Base-by-base conservation (phyloP, 2,888 invertebrate genomes). In the Pachydiplax longipennis region DNA sequence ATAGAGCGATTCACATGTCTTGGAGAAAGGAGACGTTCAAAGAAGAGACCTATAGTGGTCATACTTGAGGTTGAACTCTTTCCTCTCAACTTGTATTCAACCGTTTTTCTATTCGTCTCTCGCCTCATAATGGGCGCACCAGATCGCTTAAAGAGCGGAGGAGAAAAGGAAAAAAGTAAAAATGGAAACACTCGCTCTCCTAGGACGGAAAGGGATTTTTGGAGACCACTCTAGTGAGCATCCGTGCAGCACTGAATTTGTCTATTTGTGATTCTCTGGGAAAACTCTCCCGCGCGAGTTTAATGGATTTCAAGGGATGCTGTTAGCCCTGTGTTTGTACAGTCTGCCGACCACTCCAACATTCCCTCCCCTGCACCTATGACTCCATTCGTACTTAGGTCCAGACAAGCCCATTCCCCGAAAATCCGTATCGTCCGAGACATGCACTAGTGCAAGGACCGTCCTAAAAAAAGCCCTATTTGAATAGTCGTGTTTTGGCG, bases 261-360 rank as follows among this genome's bases (percentile, higher is more conserved):
- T 25, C 73, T 31, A 73, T 31, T 73, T 31, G 73, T 73, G 73
- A 73, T 73, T 73, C 73, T 73, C 73, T 73, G 73, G 73, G 73
- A n/a, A 73, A 73, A 83, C 40, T 13, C 58, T 31, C 87, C 35
- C 61, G 37, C 61, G 87, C 87, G 87, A 87, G 87, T 87, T 87
- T 87, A 87, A 87, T 87, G 87, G 87, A 87, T 87, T 87, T 87
- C 37, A 53, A 61, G 87, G 37, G 61, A 87, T 61, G 87, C 87
- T 87, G 87, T 87, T 87, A 87, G 87, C 61, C 37, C 83, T 35
- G 35, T 87, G 87, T 87, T 87, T 61, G 87, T 40, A 22, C 61
- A 87, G 87, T 65, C 61, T 58, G 87, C 10, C 58, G 87, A 61
- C 61, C 61, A n/a, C 48, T 48, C 87, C 58, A 10, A 13, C 82